Evolutionary conservation across 2,888 invertebrate genomes (phyloP).

Genomic region (Drosophila paramelanica): DNA sequence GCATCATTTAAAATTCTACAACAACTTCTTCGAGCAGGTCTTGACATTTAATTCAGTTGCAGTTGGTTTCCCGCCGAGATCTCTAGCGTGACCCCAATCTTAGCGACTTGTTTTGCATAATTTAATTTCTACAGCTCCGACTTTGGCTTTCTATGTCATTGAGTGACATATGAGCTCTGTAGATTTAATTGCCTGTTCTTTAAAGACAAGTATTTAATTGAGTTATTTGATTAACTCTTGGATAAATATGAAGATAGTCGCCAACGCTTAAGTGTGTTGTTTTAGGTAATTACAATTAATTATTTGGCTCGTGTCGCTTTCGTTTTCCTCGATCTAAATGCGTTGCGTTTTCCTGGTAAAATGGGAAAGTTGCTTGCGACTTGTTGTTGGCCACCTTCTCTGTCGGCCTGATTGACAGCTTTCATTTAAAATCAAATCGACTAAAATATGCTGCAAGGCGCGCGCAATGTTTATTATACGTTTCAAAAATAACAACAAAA

Average conservation of each 20-base stretch:
- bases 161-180: constrained; percentile 47
- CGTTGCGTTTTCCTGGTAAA: constrained; percentile 70
- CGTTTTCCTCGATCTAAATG: constrained; percentile 64
- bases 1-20: constrained; percentile 15
- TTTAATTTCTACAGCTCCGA: constrained; percentile 38
- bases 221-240: constrained; percentile 13
- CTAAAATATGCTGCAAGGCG: constrained; percentile 58
- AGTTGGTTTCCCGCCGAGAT: constrained; percentile 41
- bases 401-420: constrained; percentile 81
- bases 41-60: constrained; percentile 53
- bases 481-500: constrained; percentile 40
- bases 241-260: constrained; percentile 2
- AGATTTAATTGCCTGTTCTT: constrained; percentile 42
- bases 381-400: constrained; percentile 52
- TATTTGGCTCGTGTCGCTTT: constrained; percentile 62
- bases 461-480: constrained; percentile 29
- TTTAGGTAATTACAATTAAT: constrained; percentile 43
- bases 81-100: constrained; percentile 64
- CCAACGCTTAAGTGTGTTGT: neutral
- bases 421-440: constrained; percentile 81
- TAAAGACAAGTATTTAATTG: constrained; percentile 32
- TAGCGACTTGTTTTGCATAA: constrained; percentile 71
- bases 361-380: constrained; percentile 70
- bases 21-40: constrained; percentile 36
- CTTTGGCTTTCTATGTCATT: constrained; percentile 52